Evolutionary conservation across 2,888 invertebrate species (phyloP).

Genomic region (Chloromyia formosa): DNA sequence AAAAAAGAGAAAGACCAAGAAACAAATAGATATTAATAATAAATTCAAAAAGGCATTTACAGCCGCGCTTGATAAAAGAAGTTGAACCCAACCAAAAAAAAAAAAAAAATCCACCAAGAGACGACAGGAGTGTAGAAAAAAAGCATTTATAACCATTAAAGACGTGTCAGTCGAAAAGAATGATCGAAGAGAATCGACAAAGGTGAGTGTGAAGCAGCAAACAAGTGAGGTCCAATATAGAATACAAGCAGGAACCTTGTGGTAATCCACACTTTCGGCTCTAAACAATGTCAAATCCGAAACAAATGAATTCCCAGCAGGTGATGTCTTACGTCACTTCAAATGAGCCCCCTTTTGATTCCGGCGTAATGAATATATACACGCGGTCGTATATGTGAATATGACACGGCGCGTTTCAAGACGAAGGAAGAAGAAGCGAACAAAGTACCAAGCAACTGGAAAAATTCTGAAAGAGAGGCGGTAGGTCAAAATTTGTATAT

Average conservation of each 20-base stretch:
- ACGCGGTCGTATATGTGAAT: neutral
- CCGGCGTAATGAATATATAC: neutral
- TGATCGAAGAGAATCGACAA: conserved; percentile 27
- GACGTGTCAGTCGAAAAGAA: conserved; percentile 37
- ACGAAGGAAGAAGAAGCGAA: neutral
- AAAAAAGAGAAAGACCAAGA: conserved; percentile 32
- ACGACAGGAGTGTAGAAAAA: conserved; percentile 3
- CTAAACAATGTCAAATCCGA: conserved; percentile 44
- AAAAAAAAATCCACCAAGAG: neutral
- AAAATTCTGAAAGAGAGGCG: conserved; percentile 12
- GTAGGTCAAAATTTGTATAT: conserved; percentile 39
- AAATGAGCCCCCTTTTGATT: conserved; percentile 22
- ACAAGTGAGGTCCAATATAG: conserved; percentile 21
- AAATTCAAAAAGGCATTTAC: conserved; percentile 33
- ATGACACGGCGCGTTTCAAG: neutral
- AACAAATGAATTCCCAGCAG: conserved; percentile 49
- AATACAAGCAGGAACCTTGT: conserved; percentile 20
- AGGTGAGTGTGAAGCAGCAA: conserved; percentile 27
- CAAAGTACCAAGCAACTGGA: neutral
- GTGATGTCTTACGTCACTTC: conserved; percentile 47
- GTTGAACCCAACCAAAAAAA: neutral
- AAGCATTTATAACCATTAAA: conserved; percentile 35
- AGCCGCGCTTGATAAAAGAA: neutral
- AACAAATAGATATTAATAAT: conserved; percentile 41
- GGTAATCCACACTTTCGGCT: conserved; percentile 37